A percentile compares a stretch with the other conserved stretches of the same genome.
phyloP scores from a whole-genome alignment of 2,888 invertebrate species.

The Troglohyphantes excavatus region DNA sequence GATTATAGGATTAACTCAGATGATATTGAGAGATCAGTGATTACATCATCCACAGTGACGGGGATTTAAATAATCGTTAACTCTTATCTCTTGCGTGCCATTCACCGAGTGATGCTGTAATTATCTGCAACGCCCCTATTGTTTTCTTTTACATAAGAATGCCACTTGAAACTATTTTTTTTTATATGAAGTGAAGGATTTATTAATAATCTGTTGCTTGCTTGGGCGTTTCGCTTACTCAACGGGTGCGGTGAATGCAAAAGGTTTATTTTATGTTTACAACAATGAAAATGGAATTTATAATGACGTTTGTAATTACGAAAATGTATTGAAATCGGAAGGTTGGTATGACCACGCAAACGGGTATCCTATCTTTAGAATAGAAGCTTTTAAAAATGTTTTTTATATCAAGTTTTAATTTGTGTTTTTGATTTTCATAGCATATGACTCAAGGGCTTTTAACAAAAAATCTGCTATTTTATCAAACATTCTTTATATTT shows the following conservation, averaged over 20 bases:
- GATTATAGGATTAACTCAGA: not conserved
- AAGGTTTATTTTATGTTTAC: too few species aligned
- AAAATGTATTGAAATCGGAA: too few species aligned
- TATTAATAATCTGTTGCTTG: slow-evolving; percentile 28
- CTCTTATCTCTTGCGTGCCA: not conserved
- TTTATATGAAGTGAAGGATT: not conserved
- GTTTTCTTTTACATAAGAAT: slow-evolving; percentile 31
- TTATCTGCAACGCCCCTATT: slow-evolving; percentile 17
- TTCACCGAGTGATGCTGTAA: not conserved
- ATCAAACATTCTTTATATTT: too few species aligned
- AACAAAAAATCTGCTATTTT: too few species aligned
- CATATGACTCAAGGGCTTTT: too few species aligned
- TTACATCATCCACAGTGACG: not conserved
- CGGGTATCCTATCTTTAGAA: too few species aligned
- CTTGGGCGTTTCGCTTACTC: slow-evolving; percentile 37
- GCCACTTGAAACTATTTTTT: slow-evolving; percentile 33
- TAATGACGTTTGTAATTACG: too few species aligned
- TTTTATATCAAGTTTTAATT: too few species aligned
- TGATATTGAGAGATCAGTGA: slow-evolving; percentile 9
- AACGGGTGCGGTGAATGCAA: slow-evolving; percentile 11
- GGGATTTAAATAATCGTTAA: not conserved
- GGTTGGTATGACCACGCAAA: too few species aligned
- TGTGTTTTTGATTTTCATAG: too few species aligned
- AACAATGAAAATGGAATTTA: too few species aligned
- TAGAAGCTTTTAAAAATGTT: too few species aligned